These are phyloP conservation scores for Strigamia transsilvanica DNA, from an alignment of 2,888 invertebrate genomes.

Conservation along the genomic window DNA sequence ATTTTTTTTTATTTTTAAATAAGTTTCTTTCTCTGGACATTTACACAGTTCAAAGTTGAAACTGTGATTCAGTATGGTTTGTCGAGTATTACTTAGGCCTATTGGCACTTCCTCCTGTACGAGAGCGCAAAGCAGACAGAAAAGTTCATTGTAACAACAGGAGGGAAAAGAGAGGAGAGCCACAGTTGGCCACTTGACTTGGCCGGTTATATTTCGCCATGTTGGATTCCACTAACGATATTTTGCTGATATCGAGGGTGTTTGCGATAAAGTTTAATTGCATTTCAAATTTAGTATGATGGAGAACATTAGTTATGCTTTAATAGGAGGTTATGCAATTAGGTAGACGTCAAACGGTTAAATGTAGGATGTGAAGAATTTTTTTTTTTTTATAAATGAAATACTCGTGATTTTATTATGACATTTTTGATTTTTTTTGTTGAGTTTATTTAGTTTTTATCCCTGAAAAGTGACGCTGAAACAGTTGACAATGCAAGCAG, in stretches of 20 bases:
- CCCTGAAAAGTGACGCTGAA: no score
- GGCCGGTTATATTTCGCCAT: not conserved
- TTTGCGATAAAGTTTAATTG: constrained; percentile 28
- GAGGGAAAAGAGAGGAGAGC: constrained; percentile 30
- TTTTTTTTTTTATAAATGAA: no score
- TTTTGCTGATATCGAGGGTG: not conserved
- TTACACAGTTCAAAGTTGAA: constrained; percentile 8
- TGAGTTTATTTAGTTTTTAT: no score
- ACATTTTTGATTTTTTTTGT: no score
- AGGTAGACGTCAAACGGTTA: no score
- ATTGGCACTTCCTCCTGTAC: constrained; percentile 13
- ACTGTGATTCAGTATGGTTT: constrained; percentile 21
- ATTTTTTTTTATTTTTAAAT: not conserved
- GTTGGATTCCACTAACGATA: constrained; percentile 7
- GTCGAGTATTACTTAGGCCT: constrained; percentile 14
- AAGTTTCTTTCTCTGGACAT: not conserved
- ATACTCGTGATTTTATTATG: no score
- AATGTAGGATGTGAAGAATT: no score
- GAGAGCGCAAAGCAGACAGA: constrained; percentile 21
- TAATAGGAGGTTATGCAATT: not conserved
- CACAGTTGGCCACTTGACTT: constrained; percentile 35
- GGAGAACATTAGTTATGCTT: not conserved
- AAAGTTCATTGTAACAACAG: constrained; percentile 35
- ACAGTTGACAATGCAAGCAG: no score
- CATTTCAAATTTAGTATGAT: not conserved